These are phyloP conservation scores for Drosophila algonquin DNA, from an alignment of 2,888 invertebrate species.

Conservation along the genomic window DNA sequence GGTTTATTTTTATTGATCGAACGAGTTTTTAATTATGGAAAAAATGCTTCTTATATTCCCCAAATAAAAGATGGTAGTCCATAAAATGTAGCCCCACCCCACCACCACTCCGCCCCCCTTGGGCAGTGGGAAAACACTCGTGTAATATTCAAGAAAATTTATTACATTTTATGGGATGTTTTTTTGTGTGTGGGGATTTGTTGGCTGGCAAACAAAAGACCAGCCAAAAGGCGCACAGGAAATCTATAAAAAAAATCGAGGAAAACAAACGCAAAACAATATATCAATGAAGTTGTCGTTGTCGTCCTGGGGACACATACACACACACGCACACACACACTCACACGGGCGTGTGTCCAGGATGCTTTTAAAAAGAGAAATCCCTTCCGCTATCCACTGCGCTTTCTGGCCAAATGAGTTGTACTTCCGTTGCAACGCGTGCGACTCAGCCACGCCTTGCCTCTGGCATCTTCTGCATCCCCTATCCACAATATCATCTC, in stretches of 20 bases:
- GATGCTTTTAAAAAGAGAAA: constrained; percentile 79
- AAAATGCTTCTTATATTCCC: constrained; percentile 30
- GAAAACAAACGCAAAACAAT: constrained; percentile 38
- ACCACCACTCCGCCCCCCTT: constrained; percentile 1
- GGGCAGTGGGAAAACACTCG: constrained; percentile 27
- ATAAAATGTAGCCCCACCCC: constrained; percentile 16
- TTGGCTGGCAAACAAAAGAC: constrained; percentile 39
- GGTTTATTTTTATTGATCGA: constrained; percentile 4
- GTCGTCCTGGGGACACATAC: neutral
- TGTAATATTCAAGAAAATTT: constrained; percentile 49
- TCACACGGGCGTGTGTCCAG: constrained; percentile 64
- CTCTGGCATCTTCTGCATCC: neutral
- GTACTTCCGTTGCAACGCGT: constrained; percentile 76
- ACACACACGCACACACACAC: neutral
- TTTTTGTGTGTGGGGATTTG: constrained; percentile 10
- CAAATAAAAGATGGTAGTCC: constrained; percentile 36
- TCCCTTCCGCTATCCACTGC: constrained; percentile 66
- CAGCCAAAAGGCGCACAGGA: constrained; percentile 30
- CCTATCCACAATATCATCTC: neutral
- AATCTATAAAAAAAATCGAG: constrained; percentile 29
- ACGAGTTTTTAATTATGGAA: constrained; percentile 50
- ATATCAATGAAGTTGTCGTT: constrained; percentile 63
- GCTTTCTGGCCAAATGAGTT: constrained; percentile 72
- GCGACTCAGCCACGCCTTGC: constrained; percentile 59
- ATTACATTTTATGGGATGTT: constrained; percentile 43